Evolutionary conservation across 64 coral and sea anemone genomes (phyloP).

Genomic region (Pocillopora damicornis): DNA sequence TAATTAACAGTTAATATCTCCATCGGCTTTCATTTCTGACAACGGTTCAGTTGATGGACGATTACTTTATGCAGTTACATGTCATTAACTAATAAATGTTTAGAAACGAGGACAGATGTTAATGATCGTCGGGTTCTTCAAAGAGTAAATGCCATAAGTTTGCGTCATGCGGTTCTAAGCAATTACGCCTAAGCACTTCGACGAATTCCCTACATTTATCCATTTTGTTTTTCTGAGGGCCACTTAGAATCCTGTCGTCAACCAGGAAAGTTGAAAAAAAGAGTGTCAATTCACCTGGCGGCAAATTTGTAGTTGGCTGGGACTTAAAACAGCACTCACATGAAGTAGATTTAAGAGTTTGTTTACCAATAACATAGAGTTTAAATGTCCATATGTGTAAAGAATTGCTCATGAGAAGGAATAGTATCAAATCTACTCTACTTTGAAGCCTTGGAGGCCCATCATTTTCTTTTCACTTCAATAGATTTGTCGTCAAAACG

Average conservation of each 20-base stretch:
- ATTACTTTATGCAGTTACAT: background rate
- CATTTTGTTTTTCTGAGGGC: background rate
- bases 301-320: background rate
- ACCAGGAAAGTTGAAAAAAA: background rate
- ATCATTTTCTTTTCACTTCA: background rate
- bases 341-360: background rate
- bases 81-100: constrained; percentile 9
- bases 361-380: background rate
- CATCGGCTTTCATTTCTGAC: background rate
- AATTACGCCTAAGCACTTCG: background rate
- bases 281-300: background rate
- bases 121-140: constrained; percentile 3
- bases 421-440: background rate
- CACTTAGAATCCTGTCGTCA: background rate
- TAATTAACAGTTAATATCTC: constrained; percentile 25
- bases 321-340: background rate
- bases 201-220: background rate
- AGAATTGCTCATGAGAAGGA: background rate
- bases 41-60: background rate
- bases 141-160: background rate
- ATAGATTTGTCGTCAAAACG: background rate
- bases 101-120: background rate
- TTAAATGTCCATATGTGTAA: background rate
- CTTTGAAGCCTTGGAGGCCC: background rate
- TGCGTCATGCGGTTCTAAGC: background rate